These are phyloP conservation scores for Lasius platythorax DNA, from an alignment of 2,888 invertebrate species.

Conservation along the genomic window DNA sequence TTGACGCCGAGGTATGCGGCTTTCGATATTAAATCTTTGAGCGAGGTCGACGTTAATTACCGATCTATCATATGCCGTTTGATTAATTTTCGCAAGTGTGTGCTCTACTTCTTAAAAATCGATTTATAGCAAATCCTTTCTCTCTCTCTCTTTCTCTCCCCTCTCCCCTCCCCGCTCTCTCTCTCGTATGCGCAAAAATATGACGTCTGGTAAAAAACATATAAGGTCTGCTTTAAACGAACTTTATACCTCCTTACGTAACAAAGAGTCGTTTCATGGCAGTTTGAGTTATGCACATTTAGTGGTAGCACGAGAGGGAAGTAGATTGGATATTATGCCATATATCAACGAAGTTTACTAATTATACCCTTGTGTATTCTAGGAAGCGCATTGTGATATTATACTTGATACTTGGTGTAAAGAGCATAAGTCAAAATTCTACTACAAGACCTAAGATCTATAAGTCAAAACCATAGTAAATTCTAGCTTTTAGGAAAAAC, in stretches of 20 bases:
- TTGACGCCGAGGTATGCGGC: slow-evolving; percentile 50
- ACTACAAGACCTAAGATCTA: neutral
- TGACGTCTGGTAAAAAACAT: neutral
- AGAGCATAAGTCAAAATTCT: slow-evolving; percentile 41
- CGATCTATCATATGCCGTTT: slow-evolving; percentile 8
- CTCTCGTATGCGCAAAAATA: neutral
- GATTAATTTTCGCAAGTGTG: slow-evolving; percentile 25
- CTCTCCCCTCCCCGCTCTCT: neutral
- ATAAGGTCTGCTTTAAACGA: slow-evolving; percentile 11
- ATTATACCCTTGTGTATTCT: slow-evolving; percentile 44
- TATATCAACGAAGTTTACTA: slow-evolving; percentile 52
- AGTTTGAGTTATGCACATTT: slow-evolving; percentile 44
- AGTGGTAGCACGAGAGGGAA: slow-evolving; percentile 42
- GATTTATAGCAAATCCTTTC: neutral
- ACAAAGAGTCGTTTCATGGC: slow-evolving; percentile 33
- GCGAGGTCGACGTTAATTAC: slow-evolving; percentile 38
- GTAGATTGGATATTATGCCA: slow-evolving; percentile 46
- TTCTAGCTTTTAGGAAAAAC: neutral
- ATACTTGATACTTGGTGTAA: slow-evolving; percentile 18
- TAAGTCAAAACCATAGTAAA: neutral
- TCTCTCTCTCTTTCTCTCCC: neutral
- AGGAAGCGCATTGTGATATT: slow-evolving; percentile 48
- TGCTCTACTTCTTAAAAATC: slow-evolving; percentile 10
- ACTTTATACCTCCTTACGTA: slow-evolving; percentile 1
- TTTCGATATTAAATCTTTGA: slow-evolving; percentile 45